Evolutionary conservation across 30 jellyfish, hydroid and myxozoan genomes (phyloP).

Genomic region (Mastigias papua): DNA sequence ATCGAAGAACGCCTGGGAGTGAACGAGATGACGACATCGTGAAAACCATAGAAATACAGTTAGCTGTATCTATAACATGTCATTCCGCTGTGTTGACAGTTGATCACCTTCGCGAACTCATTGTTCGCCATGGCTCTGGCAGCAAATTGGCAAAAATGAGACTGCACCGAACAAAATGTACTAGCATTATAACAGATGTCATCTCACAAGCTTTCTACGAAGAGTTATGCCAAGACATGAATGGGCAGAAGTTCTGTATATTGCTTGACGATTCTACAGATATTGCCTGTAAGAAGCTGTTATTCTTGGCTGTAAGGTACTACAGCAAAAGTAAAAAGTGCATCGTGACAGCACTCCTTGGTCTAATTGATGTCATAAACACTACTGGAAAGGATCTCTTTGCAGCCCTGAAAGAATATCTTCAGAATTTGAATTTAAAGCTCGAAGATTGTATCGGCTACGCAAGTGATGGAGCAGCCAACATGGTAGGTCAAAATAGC

Average conservation of each 20-base stretch:
- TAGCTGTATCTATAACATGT: conserved; percentile 76
- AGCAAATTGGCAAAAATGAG: conserved; percentile 49
- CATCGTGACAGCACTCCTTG: conserved; percentile 60
- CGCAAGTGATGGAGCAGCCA: conserved; percentile 75
- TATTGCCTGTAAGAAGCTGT: conserved; percentile 36
- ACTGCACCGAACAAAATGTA: conserved; percentile 71
- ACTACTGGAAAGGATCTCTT: conserved; percentile 43
- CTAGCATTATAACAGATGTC: conserved; percentile 52
- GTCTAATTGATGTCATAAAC: conserved; percentile 11
- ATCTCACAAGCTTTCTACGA: conserved; percentile 60
- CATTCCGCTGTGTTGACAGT: conserved; percentile 69
- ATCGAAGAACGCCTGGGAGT: neutral
- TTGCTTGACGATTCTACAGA: conserved; percentile 72
- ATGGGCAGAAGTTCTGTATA: conserved; percentile 53
- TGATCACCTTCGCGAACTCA: conserved; percentile 76
- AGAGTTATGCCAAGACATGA: conserved; percentile 35
- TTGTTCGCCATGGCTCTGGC: conserved; percentile 65
- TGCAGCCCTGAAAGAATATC: conserved; percentile 10
- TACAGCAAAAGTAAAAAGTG: conserved; percentile 49
- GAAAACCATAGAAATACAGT: conserved; percentile 48
- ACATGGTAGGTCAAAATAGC: conserved; percentile 74
- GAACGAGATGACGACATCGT: conserved; percentile 45
- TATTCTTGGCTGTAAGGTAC: conserved; percentile 59
- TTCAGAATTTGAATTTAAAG: conserved; percentile 23
- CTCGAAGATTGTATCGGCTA: conserved; percentile 45